phyloP scores from a whole-genome alignment of 2,113 vertebrate genomes.

The Anguilla japonica region DNA sequence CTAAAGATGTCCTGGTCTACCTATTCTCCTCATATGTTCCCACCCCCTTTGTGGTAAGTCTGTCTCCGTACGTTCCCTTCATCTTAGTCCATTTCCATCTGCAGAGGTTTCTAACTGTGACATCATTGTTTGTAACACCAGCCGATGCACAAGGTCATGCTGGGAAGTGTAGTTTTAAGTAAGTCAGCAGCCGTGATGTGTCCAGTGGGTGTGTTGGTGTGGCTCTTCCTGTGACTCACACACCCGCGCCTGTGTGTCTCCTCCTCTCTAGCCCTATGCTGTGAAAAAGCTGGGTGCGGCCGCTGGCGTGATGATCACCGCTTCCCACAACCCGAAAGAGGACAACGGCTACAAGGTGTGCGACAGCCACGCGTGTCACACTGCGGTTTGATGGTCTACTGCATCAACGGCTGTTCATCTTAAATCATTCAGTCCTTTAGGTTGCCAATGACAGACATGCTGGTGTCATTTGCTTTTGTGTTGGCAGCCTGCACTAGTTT shows the following conservation, averaged over 20 bases:
- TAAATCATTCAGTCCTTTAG: neutral
- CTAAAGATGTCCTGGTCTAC: slow-evolving; percentile 80
- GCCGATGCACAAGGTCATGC: neutral
- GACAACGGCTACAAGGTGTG: slow-evolving; percentile 95
- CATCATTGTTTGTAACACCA: neutral
- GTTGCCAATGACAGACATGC: neutral
- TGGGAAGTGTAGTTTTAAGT: neutral
- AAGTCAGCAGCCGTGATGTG: no score
- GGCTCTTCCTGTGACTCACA: neutral
- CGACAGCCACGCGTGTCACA: neutral
- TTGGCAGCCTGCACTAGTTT: neutral
- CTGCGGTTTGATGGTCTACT: neutral
- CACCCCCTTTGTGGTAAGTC: slow-evolving; percentile 92
- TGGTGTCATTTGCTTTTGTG: neutral
- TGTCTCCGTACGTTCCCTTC: neutral
- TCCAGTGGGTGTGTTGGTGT: neutral
- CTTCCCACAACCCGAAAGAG: slow-evolving; percentile 93
- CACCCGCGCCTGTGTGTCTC: neutral
- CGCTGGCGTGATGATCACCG: slow-evolving; percentile 94
- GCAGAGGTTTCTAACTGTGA: neutral
- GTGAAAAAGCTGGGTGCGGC: slow-evolving; percentile 82
- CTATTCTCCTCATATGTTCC: slow-evolving; percentile 90
- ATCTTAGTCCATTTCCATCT: neutral
- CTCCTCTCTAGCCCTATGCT: slow-evolving; percentile 79
- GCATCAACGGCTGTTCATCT: neutral